Percentiles rank a stretch among this genome's conserved stretches.
Evolutionary conservation across 2,797 vertebrate genomes (phyloP).

Genomic region (Phalloptychus januarius): DNA sequence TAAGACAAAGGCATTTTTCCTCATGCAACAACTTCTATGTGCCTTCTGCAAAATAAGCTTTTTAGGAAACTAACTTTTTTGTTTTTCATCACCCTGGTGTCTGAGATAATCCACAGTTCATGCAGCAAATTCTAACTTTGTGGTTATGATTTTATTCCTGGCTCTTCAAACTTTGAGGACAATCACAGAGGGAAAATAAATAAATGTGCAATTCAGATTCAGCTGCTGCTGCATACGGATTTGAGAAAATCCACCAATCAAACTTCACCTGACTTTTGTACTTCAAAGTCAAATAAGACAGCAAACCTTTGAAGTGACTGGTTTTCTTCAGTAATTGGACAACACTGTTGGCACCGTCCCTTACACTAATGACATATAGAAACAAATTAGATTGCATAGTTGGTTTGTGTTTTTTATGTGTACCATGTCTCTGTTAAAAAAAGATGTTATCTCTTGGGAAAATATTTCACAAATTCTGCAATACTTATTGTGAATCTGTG

Average conservation of each 20-base stretch:
- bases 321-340: not conserved
- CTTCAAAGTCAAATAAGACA: not conserved
- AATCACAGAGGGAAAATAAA: constrained; percentile 21
- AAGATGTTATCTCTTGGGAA: not conserved
- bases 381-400: not conserved
- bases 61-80: constrained; percentile 20
- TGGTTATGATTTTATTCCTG: constrained; percentile 10
- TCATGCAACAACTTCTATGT: constrained; percentile 38
- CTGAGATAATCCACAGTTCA: constrained; percentile 19
- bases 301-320: not conserved
- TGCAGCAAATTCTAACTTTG: constrained; percentile 12
- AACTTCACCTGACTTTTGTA: not conserved
- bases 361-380: not conserved
- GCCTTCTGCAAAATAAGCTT: constrained; percentile 49
- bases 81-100: constrained; percentile 23
- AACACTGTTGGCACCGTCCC: not conserved
- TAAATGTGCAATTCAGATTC: constrained; percentile 8
- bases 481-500: not conserved
- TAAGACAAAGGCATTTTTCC: constrained; percentile 58
- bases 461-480: not conserved
- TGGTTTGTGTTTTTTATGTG: too few species aligned
- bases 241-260: not conserved
- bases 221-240: not conserved
- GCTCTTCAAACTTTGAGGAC: constrained; percentile 30
- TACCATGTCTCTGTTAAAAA: too few species aligned